Base-by-base conservation (phyloP, 2,113 vertebrate genomes). In the Marmota flaviventris region DNA sequence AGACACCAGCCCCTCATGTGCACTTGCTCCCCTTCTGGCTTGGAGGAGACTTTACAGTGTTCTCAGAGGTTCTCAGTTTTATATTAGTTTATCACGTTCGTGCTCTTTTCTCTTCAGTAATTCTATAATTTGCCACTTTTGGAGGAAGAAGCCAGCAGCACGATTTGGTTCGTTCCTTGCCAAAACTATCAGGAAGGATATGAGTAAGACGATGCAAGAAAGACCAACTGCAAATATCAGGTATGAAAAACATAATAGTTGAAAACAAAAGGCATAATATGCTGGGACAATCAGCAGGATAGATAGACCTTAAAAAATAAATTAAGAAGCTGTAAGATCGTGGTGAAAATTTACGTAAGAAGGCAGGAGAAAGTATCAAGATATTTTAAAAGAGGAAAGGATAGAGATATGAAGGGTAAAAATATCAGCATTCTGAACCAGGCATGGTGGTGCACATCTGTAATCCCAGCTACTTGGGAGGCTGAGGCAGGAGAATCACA, bases 1-100 rank as follows among this genome's bases (percentile, higher is more conserved):
- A 39, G 22, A 13, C 12, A 1, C 1, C n/a, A 1, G 12, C 2
- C 24, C 11, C 17, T 29, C 0, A 0, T 1, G 7, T 10, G 9
- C 0, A 2, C 4, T 27, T 7, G 13, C 18, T 87, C 51, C n/a
- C 7, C 12, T 7, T 65, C 70, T 17, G 32, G 4, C 12, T 93
- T 65, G 34, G 39, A 29, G 76, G 34, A 63, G 32, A 5, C 72
- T 53, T 53, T 42, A 20, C 42, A 20, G 42, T 56, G 32, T 87
- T 67, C n/a, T 70, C 61, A 56, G 45, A n/a, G 61, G 4, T 25
- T 89, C 85, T 88, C 69, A 24, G 12, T 5, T 39, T 53, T 24
- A 5, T 6, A 17, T 39, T n/a, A 14, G 25, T 65, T 72, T 82
- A 39, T 42, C 92, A 29, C 14, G 51, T 11, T 17, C 6, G 3